These are phyloP conservation scores for Drosophila buzzatii DNA, from an alignment of 2,888 invertebrate genomes.

Conservation along the genomic window DNA sequence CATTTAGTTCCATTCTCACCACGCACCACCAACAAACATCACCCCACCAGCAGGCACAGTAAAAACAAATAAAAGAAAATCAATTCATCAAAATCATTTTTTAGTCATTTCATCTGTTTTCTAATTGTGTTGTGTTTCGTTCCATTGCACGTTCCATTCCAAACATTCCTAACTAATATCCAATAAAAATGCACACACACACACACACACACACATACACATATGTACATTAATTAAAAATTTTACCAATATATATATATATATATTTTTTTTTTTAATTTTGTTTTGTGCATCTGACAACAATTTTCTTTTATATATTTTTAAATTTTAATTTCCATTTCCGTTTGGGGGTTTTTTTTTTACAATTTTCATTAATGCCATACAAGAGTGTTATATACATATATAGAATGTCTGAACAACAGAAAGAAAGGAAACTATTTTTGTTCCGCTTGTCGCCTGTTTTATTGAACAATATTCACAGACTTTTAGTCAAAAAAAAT, in stretches of 20 bases:
- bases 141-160: slow-evolving; percentile 41
- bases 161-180: slow-evolving; percentile 25
- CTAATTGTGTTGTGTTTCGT: slow-evolving; percentile 23
- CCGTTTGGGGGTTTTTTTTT: slow-evolving; percentile 16
- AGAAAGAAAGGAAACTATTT: slow-evolving; percentile 81
- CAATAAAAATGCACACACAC: not conserved
- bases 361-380: slow-evolving; percentile 17
- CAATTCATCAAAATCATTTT: slow-evolving; percentile 6
- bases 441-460: slow-evolving; percentile 86
- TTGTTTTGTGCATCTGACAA: slow-evolving; percentile 30
- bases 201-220: not conserved
- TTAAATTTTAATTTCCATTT: slow-evolving; percentile 3
- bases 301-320: slow-evolving; percentile 18
- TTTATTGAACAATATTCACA: slow-evolving; percentile 67
- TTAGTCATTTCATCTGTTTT: slow-evolving; percentile 23
- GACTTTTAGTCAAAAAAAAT: slow-evolving; percentile 21
- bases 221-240: slow-evolving; percentile 23
- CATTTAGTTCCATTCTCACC: slow-evolving; percentile 54
- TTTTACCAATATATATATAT: slow-evolving; percentile 10
- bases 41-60: slow-evolving; percentile 21
- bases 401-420: slow-evolving; percentile 34
- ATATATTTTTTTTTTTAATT: not conserved
- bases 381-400: slow-evolving; percentile 38
- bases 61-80: not conserved
- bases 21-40: slow-evolving; percentile 41